Evolutionary conservation across 2,113 vertebrate genomes (phyloP).

Genomic region (Prochilodus magdalenae): DNA sequence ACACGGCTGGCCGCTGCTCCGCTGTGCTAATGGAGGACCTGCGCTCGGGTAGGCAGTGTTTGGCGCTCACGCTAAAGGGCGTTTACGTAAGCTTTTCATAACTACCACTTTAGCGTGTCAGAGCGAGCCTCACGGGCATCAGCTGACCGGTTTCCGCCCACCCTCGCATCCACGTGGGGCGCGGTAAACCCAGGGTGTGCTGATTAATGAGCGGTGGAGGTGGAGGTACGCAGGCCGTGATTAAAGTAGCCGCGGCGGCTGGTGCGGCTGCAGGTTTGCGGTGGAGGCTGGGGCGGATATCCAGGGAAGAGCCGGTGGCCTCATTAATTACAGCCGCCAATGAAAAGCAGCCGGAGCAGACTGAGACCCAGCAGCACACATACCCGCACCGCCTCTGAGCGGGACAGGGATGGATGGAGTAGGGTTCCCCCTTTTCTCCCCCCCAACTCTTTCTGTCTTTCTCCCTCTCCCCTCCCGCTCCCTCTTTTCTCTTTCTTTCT

Average conservation of each 20-base stretch:
- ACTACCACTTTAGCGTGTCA: background rate
- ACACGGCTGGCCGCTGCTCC: background rate
- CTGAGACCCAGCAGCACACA: background rate
- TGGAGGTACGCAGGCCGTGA: background rate
- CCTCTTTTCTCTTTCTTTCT: background rate
- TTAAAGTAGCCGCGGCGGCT: background rate
- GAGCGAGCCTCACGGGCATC: background rate
- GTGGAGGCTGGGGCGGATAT: conserved; percentile 37
- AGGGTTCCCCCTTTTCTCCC: background rate
- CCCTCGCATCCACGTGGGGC: background rate
- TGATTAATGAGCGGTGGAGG: conserved; percentile 33
- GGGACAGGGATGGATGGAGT: background rate
- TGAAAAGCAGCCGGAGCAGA: conserved; percentile 63
- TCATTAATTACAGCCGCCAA: conserved; percentile 82
- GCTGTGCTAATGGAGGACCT: conserved; percentile 21
- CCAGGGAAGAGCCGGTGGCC: conserved; percentile 72
- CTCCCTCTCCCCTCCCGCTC: background rate
- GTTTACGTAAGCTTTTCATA: background rate
- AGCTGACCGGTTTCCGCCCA: background rate
- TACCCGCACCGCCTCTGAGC: background rate
- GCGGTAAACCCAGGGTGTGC: background rate
- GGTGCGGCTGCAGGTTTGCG: conserved; percentile 14
- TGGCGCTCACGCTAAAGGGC: background rate
- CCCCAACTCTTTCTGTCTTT: background rate
- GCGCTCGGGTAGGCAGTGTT: background rate